A percentile compares a stretch with the other conserved stretches of the same genome.
Conservation (phyloP, 2,797 vertebrate species). For the Martes flavigula region DNA sequence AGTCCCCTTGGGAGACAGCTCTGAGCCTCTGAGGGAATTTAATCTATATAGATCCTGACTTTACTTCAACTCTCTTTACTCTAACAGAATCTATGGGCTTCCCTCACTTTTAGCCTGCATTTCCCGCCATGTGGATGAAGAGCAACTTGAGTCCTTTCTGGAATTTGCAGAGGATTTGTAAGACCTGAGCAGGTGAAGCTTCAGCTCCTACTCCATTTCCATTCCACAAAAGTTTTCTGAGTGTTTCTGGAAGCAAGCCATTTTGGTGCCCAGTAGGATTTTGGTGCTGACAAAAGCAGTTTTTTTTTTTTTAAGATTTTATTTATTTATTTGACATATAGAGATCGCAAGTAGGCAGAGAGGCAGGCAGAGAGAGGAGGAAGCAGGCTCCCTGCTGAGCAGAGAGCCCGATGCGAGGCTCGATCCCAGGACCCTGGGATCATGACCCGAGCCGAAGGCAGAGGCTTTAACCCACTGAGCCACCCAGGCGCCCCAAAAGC, state of each 20-base stretch:
- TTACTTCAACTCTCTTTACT: neutral
- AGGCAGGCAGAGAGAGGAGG: too few species aligned
- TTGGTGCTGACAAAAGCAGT: neutral
- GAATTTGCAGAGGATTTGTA: constrained; percentile 6
- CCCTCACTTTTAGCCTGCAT: neutral
- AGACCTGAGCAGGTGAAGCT: neutral
- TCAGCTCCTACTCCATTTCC: neutral
- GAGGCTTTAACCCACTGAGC: too few species aligned
- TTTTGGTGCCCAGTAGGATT: constrained; percentile 13
- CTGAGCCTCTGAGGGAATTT: neutral
- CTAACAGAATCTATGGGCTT: neutral
- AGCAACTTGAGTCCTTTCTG: neutral
- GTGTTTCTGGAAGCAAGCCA: neutral
- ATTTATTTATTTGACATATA: too few species aligned
- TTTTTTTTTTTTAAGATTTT: constrained; percentile 31
- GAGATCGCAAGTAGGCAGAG: too few species aligned
- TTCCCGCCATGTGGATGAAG: neutral
- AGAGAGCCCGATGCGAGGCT: too few species aligned
- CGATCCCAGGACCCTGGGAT: too few species aligned
- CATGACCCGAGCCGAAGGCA: too few species aligned
- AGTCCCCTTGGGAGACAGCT: neutral
- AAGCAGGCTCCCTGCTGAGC: too few species aligned
- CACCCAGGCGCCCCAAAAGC: too few species aligned
- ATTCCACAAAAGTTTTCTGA: constrained; percentile 23
- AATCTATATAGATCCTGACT: neutral